Evolutionary conservation across 2,113 vertebrate species (phyloP).

Genomic region (Tetrao urogallus): DNA sequence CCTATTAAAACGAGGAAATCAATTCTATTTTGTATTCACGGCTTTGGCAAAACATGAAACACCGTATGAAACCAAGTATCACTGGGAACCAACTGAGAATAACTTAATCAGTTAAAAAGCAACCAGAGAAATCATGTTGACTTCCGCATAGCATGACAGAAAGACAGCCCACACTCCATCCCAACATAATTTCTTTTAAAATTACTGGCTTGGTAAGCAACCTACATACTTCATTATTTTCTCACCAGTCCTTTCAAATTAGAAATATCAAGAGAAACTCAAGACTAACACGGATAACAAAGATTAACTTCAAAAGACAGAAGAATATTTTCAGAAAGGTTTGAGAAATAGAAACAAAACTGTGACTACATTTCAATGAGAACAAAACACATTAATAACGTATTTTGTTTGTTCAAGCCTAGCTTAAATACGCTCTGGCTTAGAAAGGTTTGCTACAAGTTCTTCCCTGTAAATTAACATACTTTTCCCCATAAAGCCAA

Average conservation of each 20-base stretch:
- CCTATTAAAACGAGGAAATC: background rate
- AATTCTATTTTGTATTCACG: background rate
- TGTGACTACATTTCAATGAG: background rate
- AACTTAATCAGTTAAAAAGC: background rate
- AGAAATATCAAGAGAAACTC: background rate
- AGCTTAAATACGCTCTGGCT: background rate
- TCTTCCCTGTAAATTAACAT: background rate
- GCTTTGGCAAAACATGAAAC: background rate
- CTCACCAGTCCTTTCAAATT: background rate
- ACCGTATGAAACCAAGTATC: background rate
- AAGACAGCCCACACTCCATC: background rate
- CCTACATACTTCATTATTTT: background rate
- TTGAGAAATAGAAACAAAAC: background rate
- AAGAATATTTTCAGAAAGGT: background rate
- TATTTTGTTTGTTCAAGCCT: background rate
- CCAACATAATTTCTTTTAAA: background rate
- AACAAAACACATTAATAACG: background rate
- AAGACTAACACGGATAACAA: background rate
- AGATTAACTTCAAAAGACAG: background rate
- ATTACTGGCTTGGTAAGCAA: background rate
- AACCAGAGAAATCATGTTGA: background rate
- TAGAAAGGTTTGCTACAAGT: background rate
- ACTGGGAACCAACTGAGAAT: background rate
- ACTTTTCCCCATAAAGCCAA: background rate
- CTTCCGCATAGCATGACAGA: background rate